Evolutionary conservation across 2,113 vertebrate genomes (phyloP), one percentile per base, ranked within the genome.

Genomic region (Zosterops japonicus): DNA sequence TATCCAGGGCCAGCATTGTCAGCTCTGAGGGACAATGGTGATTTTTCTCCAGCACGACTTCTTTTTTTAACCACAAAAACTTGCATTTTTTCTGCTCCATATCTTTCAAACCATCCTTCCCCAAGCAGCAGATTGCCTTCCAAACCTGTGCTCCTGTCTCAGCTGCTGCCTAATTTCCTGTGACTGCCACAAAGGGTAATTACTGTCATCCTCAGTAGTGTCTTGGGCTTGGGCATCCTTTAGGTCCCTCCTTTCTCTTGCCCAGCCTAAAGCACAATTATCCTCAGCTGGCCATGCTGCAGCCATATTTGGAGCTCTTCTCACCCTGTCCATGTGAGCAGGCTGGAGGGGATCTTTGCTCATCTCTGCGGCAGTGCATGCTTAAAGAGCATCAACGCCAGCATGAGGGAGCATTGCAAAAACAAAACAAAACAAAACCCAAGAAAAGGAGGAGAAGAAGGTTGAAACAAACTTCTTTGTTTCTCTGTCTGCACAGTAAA

Each of bases 241-340:
- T 25, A 35, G 24, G 14, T 68, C 44, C 7, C 18, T 85, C 14
- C 20, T 81, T 86, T 70, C 53, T 53, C 39, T 14, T 83, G 28
- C 14, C 8, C 44, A 75, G 12, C 8, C 42, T 39, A 55, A 31
- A 71, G 23, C n/a, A 87, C n/a, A 72, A 11, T 39, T 80, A 56
- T 69, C 60, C 20, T 72, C 36, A 90, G 24, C 7, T 80, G 49
- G 20, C 17, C 24, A 33, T 1, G 2, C 61, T 57, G 33, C 39
- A 90, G 44, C 10, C 25, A 24, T 11, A 6, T 19, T 11, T 12
- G 33, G 49, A 85, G 10, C 16, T 18, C 6, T 39, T 50, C 25
- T 82, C 27, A 50, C 4, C 4, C 7, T 0, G 0, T 23, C n/a
- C 0, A 0, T 6, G 19, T 14, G 21, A 75, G 47, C 55, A 81